Conservation (phyloP, 2,888 invertebrate genomes). For the Gasteruption jaculator region DNA sequence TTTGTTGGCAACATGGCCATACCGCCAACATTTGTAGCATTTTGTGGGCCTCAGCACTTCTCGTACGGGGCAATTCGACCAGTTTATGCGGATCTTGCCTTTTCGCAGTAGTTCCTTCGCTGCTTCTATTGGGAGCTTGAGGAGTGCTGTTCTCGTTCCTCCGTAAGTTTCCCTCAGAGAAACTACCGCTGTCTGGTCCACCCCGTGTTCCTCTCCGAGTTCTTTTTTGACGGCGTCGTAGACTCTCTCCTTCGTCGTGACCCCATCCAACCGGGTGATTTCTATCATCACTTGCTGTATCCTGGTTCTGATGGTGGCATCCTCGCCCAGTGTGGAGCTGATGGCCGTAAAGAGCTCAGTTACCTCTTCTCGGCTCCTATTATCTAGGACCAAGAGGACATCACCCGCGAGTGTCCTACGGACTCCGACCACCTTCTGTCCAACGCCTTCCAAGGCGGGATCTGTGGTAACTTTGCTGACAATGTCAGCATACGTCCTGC, state of each 20-base stretch:
- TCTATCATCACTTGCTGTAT: no score
- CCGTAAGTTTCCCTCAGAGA: slow-evolving; percentile 13
- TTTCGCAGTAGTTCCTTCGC: slow-evolving; percentile 8
- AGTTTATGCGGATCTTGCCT: slow-evolving; percentile 9
- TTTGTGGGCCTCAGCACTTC: slow-evolving; percentile 9
- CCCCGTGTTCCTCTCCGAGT: not conserved
- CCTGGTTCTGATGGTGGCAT: no score
- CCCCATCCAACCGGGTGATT: slow-evolving; percentile 11
- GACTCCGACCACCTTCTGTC: no score
- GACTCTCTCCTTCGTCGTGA: slow-evolving; percentile 13
- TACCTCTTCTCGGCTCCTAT: no score
- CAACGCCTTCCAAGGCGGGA: slow-evolving; percentile 1
- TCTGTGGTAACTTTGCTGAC: slow-evolving; percentile 8
- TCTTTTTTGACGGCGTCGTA: no score
- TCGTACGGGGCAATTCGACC: slow-evolving; percentile 12
- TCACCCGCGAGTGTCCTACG: no score
- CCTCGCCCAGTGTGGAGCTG: no score
- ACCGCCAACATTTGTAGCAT: slow-evolving; percentile 18
- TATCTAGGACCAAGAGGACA: no score
- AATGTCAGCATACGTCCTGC: slow-evolving; percentile 6
- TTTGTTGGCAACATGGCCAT: slow-evolving; percentile 8
- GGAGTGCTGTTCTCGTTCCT: slow-evolving; percentile 11
- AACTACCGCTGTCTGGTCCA: not conserved
- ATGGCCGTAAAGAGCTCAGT: no score
- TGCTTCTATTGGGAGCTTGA: slow-evolving; percentile 9